Evolutionary conservation across 2,113 vertebrate genomes (phyloP).

Genomic region (Saiga tatarica): DNA sequence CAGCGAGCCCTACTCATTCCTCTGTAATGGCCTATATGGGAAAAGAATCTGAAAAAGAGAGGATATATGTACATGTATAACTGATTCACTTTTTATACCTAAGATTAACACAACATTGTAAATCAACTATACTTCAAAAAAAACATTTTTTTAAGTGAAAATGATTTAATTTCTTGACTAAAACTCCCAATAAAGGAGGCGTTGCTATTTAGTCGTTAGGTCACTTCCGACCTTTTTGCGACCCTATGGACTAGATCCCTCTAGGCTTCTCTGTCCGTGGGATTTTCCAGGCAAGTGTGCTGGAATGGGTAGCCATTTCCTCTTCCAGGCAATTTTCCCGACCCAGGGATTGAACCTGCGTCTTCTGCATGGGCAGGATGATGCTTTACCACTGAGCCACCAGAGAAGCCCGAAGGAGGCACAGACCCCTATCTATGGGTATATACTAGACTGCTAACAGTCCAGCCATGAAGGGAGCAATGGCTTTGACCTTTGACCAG

Average conservation of each 20-base stretch:
- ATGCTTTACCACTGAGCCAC: neutral
- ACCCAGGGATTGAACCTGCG: neutral
- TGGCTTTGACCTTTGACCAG: neutral
- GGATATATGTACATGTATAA: neutral
- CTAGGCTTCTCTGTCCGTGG: neutral
- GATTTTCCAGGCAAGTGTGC: neutral
- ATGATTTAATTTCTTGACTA: neutral
- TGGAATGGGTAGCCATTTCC: neutral
- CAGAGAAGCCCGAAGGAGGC: neutral
- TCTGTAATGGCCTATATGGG: neutral
- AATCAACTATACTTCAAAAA: neutral
- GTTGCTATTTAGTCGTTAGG: neutral
- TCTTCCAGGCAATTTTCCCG: neutral
- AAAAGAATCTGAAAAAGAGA: neutral
- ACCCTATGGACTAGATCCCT: neutral
- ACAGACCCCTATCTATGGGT: fast-evolving
- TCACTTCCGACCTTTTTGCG: neutral
- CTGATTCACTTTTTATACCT: neutral
- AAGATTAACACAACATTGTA: neutral
- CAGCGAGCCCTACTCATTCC: fast-evolving
- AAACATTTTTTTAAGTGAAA: neutral
- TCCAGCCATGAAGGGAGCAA: neutral
- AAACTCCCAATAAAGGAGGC: neutral
- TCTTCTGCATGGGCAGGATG: neutral
- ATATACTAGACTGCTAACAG: neutral